Evolutionary conservation across 2,113 vertebrate species (phyloP), one percentile per base, ranked within the genome.

Genomic region (Ondatra zibethicus): DNA sequence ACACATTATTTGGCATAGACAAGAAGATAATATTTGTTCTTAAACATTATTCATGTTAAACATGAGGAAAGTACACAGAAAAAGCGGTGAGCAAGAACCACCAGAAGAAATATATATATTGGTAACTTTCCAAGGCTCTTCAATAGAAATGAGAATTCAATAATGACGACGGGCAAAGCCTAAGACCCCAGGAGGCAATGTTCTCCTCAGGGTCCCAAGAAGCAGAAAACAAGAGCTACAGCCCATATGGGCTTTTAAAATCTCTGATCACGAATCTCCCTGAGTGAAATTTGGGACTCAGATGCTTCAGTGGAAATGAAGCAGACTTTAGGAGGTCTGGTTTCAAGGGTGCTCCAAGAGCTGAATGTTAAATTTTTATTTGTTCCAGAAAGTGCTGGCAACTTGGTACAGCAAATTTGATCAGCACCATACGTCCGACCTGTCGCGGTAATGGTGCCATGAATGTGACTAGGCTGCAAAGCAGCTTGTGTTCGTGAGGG

Each of bases 381-480:
- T 90, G 92, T 97, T 98, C 97, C 95, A 96, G 92, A 76, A 97
- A 96, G 92, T 96, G 92, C 95, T 97, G 97, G 97, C 96, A 93
- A 29, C 75, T 92, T 76, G 75, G 91, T 42, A 76, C 80, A 82
- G 94, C 86, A 80, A 81, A 96, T 78, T 58, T 80, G 66, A 96
- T 94, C 91, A 95, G 94, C 66, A 61, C 95, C 94, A 96, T 90
- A 58, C 85, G 45, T 50, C 16, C 0, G 2, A 81, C 95, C 91
- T 81, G 3, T 0, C 25, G 97, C 88, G 77, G 94, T 50, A 6
- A 1, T 1, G 33, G 86, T 39, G 63, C 58, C 36, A 8, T 14
- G 77, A 1, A 2, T 92, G 91, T 96, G 93, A 27, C 6, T 27
- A 31, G 73, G 89, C 91, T 68, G 94, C 94, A 93, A 91, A 98